A percentile compares a stretch with the other conserved stretches of the same genome.
These are phyloP conservation scores for Taurulus bubalis DNA, from an alignment of 2,113 vertebrate species.

Conservation along the genomic window DNA sequence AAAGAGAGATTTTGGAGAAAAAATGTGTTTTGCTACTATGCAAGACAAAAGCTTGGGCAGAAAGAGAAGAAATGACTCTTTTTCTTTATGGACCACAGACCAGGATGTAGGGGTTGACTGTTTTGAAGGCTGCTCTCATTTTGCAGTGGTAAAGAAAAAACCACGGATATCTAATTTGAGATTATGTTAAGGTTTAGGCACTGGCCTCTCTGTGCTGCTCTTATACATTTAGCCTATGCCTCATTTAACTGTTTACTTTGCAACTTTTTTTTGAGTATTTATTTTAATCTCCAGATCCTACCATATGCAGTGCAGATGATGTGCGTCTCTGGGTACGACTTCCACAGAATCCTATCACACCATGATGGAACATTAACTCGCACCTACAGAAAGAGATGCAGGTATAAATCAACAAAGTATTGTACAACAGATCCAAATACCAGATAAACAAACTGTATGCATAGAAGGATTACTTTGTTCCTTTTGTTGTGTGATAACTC, in stretches of 20 bases:
- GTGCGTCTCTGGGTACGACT: conserved; percentile 89
- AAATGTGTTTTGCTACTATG: neutral
- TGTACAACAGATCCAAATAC: neutral
- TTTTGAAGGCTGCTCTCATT: conserved; percentile 30
- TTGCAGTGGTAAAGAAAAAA: conserved; percentile 17
- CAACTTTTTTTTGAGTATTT: neutral
- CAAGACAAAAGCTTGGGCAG: conserved; percentile 12
- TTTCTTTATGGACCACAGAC: conserved; percentile 54
- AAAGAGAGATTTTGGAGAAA: conserved; percentile 13
- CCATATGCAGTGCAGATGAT: conserved; percentile 88
- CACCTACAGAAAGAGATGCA: conserved; percentile 77
- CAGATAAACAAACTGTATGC: neutral
- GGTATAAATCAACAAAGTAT: neutral
- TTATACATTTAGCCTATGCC: neutral
- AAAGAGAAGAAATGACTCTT: conserved; percentile 68
- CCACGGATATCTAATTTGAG: conserved; percentile 28
- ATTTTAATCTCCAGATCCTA: conserved; percentile 62
- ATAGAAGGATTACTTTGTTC: neutral
- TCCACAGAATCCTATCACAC: conserved; percentile 92
- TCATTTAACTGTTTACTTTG: neutral
- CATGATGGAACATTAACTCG: conserved; percentile 90
- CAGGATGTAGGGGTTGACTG: conserved; percentile 19
- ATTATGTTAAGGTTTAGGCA: neutral
- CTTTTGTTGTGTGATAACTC: conserved; percentile 22
- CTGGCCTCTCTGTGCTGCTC: neutral